Conservation (phyloP, 2,797 vertebrate genomes). For the Aulostomus chinensis region DNA sequence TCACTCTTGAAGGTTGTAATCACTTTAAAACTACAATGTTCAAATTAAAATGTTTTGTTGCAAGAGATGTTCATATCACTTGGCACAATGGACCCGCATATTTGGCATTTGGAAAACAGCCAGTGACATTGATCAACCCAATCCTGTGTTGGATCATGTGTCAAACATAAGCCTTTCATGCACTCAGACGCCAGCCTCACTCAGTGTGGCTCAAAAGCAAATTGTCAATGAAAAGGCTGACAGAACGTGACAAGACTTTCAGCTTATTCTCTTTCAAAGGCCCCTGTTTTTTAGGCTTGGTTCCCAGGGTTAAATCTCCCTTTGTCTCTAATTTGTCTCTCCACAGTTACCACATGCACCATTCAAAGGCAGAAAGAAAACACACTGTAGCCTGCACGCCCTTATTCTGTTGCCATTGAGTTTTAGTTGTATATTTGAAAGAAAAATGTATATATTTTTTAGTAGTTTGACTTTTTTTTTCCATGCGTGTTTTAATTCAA, state of each 20-base stretch:
- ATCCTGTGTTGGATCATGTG: slow-evolving; percentile 3
- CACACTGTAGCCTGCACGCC: not conserved
- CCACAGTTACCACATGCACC: not conserved
- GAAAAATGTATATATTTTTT: no score
- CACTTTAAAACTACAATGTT: no score
- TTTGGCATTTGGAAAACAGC: slow-evolving; percentile 15
- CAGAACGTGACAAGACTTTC: slow-evolving; percentile 33
- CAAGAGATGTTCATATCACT: no score
- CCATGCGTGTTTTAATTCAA: slow-evolving; percentile 62
- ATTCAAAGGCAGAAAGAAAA: not conserved
- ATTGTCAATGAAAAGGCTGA: slow-evolving; percentile 37
- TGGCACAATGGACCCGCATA: no score
- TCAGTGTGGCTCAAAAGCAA: slow-evolving; percentile 11
- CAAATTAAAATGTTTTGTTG: no score
- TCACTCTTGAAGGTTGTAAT: no score
- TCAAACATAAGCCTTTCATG: slow-evolving; percentile 13
- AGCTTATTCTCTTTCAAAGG: slow-evolving; percentile 24
- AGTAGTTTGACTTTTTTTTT: slow-evolving; percentile 18
- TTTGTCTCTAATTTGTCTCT: slow-evolving; percentile 10
- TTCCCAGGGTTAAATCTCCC: slow-evolving; percentile 27
- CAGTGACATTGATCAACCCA: slow-evolving; percentile 13
- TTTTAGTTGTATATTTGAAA: no score
- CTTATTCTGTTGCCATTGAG: no score
- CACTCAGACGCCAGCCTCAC: slow-evolving; percentile 12
- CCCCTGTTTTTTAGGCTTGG: slow-evolving; percentile 3